Conservation (phyloP, 1,140 invertebrate genomes). For the Cotesia typhae region DNA sequence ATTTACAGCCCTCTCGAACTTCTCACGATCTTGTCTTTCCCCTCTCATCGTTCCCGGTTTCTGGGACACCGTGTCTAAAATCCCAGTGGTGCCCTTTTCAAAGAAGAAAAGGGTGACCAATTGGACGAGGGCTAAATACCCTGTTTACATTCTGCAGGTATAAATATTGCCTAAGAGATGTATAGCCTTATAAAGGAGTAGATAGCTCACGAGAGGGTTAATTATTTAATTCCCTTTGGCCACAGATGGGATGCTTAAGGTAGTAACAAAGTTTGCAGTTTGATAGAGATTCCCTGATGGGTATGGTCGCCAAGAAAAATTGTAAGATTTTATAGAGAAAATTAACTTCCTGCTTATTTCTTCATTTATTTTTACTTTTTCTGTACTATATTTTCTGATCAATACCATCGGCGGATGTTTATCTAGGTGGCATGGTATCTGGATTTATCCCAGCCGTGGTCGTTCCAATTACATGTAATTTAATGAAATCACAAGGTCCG, state of each 20-base stretch:
- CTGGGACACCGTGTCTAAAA: too few relatives aligned
- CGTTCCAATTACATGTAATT: constrained; percentile 41
- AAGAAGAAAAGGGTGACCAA: too few relatives aligned
- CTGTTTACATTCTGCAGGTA: too few relatives aligned
- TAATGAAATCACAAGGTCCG: constrained; percentile 19
- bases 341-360: neutral
- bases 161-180: too few relatives aligned
- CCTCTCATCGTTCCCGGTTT: too few relatives aligned
- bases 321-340: neutral
- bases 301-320: neutral
- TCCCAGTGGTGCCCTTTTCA: too few relatives aligned
- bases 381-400: neutral
- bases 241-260: neutral
- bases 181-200: neutral
- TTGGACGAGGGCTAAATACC: too few relatives aligned
- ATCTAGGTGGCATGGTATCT: too few relatives aligned
- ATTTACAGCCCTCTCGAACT: too few relatives aligned
- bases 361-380: neutral
- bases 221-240: constrained; percentile 24
- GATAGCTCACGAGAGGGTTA: constrained; percentile 24
- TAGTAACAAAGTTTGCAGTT: constrained; percentile 32
- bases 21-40: too few relatives aligned
- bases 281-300: constrained; percentile 19
- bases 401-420: neutral
- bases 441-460: neutral